Evolutionary conservation across 2,797 vertebrate species (phyloP).

Genomic region (Dicrostonyx torquatus): DNA sequence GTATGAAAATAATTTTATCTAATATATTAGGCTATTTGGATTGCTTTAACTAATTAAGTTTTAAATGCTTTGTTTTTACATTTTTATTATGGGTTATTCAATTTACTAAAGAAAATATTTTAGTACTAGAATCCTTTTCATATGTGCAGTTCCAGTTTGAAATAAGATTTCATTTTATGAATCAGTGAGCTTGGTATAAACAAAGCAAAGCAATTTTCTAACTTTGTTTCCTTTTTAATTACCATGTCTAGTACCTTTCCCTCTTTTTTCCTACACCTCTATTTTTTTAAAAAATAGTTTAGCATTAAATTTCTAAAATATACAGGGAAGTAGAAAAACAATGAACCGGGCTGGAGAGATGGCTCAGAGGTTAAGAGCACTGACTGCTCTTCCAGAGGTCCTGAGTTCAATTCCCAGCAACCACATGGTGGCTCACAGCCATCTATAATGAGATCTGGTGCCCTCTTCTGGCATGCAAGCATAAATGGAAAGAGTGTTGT

Average conservation of each 20-base stretch:
- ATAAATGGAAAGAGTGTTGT: too few species aligned
- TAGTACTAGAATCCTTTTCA: slow-evolving; percentile 50
- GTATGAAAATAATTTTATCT: slow-evolving; percentile 86
- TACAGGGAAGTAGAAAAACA: slow-evolving; percentile 6
- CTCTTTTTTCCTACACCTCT: not conserved
- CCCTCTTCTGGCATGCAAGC: too few species aligned
- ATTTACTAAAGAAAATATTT: slow-evolving; percentile 57
- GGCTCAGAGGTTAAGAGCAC: too few species aligned
- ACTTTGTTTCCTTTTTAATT: slow-evolving; percentile 48
- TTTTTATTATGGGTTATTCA: slow-evolving; percentile 52
- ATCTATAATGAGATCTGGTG: too few species aligned
- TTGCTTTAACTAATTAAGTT: slow-evolving; percentile 61
- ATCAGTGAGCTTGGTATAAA: slow-evolving; percentile 57
- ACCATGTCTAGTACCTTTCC: not conserved
- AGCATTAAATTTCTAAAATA: slow-evolving; percentile 57
- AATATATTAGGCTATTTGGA: slow-evolving; percentile 43
- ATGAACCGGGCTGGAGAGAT: too few species aligned
- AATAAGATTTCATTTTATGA: slow-evolving; percentile 63
- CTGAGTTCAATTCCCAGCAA: too few species aligned
- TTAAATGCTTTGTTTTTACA: slow-evolving; percentile 58
- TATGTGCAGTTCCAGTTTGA: slow-evolving; percentile 35
- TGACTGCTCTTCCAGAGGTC: too few species aligned
- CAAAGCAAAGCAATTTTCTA: slow-evolving; percentile 64
- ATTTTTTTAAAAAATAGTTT: slow-evolving; percentile 33
- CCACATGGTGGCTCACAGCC: too few species aligned